Conservation (phyloP, 2,113 vertebrate species). For the Chlorodrepanis virens region DNA sequence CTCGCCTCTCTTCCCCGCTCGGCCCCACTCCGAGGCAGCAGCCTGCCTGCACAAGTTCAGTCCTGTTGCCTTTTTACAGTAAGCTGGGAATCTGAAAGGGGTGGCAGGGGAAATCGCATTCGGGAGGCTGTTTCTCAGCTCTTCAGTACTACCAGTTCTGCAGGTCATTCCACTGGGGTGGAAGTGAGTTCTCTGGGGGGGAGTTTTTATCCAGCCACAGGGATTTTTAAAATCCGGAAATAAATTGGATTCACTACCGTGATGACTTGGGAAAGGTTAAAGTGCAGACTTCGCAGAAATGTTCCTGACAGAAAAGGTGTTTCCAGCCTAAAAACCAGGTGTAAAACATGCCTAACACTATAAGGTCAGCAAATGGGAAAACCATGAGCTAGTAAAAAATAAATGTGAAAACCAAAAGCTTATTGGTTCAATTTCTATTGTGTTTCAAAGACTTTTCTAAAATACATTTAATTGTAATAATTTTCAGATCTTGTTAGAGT, state of each 20-base stretch:
- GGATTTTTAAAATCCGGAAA: not conserved
- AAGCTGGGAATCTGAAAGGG: not conserved
- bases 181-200: not conserved
- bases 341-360: not conserved
- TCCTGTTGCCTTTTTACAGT: not conserved
- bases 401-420: not conserved
- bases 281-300: not conserved
- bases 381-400: not conserved
- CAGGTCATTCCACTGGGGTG: not conserved
- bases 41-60: slow-evolving; percentile 1
- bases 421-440: not conserved
- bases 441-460: not conserved
- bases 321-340: not conserved
- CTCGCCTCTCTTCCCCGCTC: not conserved
- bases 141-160: not conserved
- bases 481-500: not conserved
- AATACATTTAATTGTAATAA: not conserved
- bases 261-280: not conserved
- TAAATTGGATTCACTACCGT: not conserved
- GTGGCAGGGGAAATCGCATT: not conserved
- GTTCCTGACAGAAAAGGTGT: not conserved
- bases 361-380: not conserved
- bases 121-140: not conserved
- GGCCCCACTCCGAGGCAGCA: not conserved
- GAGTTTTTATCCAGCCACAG: not conserved